phyloP scores from a whole-genome alignment of 2,888 invertebrate species.

The Zele albiditarsus region DNA sequence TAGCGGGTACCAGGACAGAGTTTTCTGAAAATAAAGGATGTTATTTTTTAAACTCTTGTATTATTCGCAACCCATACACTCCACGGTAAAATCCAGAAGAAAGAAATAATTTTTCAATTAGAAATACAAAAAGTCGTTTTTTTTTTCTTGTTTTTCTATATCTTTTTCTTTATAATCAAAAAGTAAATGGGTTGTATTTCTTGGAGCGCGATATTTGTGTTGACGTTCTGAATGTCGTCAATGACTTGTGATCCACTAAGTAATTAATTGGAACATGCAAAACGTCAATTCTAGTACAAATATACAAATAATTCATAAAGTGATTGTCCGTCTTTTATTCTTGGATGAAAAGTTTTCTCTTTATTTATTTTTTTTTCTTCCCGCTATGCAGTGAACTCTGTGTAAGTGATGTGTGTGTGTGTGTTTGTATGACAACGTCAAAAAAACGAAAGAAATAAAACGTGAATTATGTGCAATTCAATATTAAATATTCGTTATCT shows the following conservation, averaged over 20 bases:
- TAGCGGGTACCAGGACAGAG: constrained; percentile 59
- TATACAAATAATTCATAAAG: background rate
- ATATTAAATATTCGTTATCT: constrained; percentile 43
- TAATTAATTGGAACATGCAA: too few relatives aligned
- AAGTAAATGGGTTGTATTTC: too few relatives aligned
- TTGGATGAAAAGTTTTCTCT: constrained; percentile 33
- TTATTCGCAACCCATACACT: too few relatives aligned
- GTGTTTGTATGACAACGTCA: background rate
- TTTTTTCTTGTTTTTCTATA: too few relatives aligned
- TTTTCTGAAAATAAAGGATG: background rate
- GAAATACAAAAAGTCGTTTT: too few relatives aligned
- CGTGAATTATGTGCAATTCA: constrained; percentile 25
- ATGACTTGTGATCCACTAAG: too few relatives aligned
- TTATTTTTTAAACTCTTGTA: too few relatives aligned
- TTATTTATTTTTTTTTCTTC: constrained; percentile 40
- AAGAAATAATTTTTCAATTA: too few relatives aligned
- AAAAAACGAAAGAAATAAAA: constrained; percentile 22
- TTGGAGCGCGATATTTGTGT: too few relatives aligned
- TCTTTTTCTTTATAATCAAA: too few relatives aligned
- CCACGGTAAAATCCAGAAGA: too few relatives aligned
- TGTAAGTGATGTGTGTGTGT: background rate
- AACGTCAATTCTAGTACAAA: background rate
- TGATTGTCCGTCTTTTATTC: background rate
- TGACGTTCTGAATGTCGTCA: too few relatives aligned
- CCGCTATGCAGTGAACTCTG: background rate